Percentiles rank a stretch among this genome's conserved stretches.
Conservation (phyloP, 1,140 invertebrate genomes). For the Drosophila murphyi region DNA sequence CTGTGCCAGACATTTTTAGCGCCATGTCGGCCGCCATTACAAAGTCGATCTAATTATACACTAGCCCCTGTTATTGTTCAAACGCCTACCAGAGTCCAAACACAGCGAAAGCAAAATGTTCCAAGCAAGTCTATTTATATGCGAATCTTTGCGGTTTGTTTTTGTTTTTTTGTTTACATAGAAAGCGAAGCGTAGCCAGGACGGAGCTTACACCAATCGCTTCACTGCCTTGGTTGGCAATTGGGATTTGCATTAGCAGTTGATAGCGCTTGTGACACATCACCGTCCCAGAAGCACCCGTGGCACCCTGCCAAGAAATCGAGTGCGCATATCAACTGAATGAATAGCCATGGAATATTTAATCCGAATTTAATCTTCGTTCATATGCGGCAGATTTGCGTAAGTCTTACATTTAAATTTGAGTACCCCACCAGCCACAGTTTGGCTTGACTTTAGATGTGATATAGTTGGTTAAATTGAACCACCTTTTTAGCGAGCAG, state of each 20-base stretch:
- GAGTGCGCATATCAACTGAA: slow-evolving; percentile 20
- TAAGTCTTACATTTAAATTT: slow-evolving; percentile 12
- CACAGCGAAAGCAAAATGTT: slow-evolving; percentile 20
- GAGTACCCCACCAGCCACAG: neutral
- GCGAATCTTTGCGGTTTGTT: slow-evolving; percentile 53
- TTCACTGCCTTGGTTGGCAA: slow-evolving; percentile 29
- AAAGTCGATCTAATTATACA: slow-evolving; percentile 70
- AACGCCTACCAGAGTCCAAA: slow-evolving; percentile 17
- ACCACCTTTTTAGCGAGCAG: slow-evolving; percentile 5
- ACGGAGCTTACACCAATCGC: slow-evolving; percentile 40
- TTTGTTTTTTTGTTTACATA: slow-evolving; percentile 28
- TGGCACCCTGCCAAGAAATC: slow-evolving; percentile 23
- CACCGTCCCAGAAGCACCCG: neutral
- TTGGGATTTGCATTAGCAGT: slow-evolving; percentile 52
- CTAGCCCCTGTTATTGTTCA: slow-evolving; percentile 54
- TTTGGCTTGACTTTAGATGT: neutral
- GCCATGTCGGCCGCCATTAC: slow-evolving; percentile 65
- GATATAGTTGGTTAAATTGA: neutral
- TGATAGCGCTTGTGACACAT: slow-evolving; percentile 25
- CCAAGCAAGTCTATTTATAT: slow-evolving; percentile 58
- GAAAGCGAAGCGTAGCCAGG: slow-evolving; percentile 5
- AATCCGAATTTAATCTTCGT: slow-evolving; percentile 29
- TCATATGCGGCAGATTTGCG: slow-evolving; percentile 52
- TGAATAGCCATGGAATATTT: slow-evolving; percentile 40
- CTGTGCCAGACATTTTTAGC: slow-evolving; percentile 64